These are phyloP conservation scores for Stenoptilia bipunctidactyla DNA, from an alignment of 2,888 invertebrate genomes.

Conservation along the genomic window DNA sequence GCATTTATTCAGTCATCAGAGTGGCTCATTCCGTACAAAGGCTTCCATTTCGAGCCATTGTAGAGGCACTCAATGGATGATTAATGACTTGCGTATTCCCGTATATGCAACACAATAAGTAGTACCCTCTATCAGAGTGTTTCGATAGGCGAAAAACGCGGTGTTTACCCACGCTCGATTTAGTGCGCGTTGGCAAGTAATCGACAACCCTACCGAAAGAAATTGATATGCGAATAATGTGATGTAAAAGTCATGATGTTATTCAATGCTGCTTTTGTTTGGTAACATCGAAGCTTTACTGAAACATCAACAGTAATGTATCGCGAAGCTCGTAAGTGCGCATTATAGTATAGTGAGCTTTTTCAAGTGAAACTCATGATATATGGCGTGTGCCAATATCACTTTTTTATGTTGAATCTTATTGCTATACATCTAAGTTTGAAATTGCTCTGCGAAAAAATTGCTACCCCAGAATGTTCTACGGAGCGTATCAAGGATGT, in stretches of 20 bases:
- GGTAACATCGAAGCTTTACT: too few species aligned
- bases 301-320: too few species aligned
- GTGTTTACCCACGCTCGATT: conserved; percentile 67
- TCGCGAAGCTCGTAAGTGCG: too few species aligned
- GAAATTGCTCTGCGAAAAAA: not conserved
- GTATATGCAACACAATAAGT: conserved; percentile 28
- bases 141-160: conserved; percentile 55
- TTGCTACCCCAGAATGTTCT: conserved; percentile 23
- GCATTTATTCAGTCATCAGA: conserved; percentile 33
- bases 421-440: too few species aligned
- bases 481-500: conserved; percentile 42
- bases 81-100: conserved; percentile 59
- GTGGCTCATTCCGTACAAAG: conserved; percentile 39
- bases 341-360: too few species aligned
- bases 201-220: conserved; percentile 24
- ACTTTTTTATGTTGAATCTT: too few species aligned
- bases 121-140: conserved; percentile 47
- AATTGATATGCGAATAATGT: too few species aligned
- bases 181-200: conserved; percentile 53
- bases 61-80: conserved; percentile 57
- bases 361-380: too few species aligned
- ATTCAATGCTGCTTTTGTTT: too few species aligned
- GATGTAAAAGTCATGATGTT: too few species aligned
- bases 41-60: conserved; percentile 44
- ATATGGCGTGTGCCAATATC: too few species aligned